A percentile compares a stretch with the other conserved stretches of the same genome.
phyloP scores from a whole-genome alignment of 2,888 invertebrate species.

The Cosmorhoe ocellata region DNA sequence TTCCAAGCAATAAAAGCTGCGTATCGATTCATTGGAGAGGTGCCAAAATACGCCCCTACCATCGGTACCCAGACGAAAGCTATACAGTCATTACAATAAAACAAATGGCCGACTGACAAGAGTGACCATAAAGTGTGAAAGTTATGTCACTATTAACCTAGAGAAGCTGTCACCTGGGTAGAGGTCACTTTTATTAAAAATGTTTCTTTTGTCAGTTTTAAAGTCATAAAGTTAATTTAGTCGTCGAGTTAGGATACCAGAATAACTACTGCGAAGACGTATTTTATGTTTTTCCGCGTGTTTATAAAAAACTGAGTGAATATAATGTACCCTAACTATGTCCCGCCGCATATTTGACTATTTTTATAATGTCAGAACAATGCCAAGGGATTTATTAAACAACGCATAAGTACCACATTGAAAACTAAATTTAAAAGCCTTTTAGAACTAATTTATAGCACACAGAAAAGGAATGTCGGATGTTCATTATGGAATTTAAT shows the following conservation, averaged over 20 bases:
- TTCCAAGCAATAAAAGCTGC: constrained; percentile 35
- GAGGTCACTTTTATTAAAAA: constrained; percentile 27
- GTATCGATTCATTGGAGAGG: constrained; percentile 35
- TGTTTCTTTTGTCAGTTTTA: constrained; percentile 25
- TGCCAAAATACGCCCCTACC: constrained; percentile 36
- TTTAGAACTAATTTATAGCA: not conserved
- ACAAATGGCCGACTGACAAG: constrained; percentile 24
- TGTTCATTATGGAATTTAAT: not conserved
- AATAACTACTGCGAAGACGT: constrained; percentile 15
- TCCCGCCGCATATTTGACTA: not conserved
- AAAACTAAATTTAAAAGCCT: not conserved
- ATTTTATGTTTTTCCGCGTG: constrained; percentile 16
- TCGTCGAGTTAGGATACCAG: constrained; percentile 9
- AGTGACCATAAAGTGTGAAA: constrained; percentile 26
- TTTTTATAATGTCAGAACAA: constrained; percentile 1
- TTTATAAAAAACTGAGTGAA: constrained; percentile 11
- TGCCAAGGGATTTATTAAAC: constrained; percentile 1
- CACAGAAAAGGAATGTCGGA: too few relatives aligned
- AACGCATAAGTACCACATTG: not conserved
- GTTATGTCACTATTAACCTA: constrained; percentile 27
- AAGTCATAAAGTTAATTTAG: constrained; percentile 24
- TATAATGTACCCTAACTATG: constrained; percentile 7
- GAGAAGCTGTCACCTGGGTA: constrained; percentile 19
- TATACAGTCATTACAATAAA: constrained; percentile 25
- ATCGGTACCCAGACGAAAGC: constrained; percentile 26